Conservation (phyloP, 2,888 invertebrate genomes). For the Nomada lathburiana region DNA sequence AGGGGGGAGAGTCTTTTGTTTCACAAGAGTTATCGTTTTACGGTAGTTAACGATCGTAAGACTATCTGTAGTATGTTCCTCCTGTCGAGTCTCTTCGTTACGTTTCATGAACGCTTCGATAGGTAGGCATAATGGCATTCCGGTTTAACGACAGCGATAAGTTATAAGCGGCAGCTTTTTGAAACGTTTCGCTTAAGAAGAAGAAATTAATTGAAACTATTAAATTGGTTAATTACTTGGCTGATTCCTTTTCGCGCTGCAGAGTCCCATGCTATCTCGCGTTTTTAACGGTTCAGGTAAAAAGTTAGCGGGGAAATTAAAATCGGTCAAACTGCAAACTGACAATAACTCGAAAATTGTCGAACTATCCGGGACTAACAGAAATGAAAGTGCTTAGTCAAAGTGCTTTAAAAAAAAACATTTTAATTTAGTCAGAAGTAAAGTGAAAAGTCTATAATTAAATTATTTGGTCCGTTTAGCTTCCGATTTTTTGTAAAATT, state of each 20-base stretch:
- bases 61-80: background rate
- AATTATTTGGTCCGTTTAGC: too few relatives aligned
- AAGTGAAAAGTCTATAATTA: too few relatives aligned
- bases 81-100: background rate
- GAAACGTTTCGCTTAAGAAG: background rate
- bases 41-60: background rate
- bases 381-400: too few relatives aligned
- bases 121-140: background rate
- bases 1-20: too few relatives aligned
- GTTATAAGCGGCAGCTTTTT: background rate
- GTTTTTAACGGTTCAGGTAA: background rate
- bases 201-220: slow-evolving; percentile 15
- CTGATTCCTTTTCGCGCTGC: background rate
- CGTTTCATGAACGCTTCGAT: background rate
- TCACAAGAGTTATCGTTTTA: background rate
- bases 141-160: slow-evolving; percentile 5
- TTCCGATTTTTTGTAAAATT: too few relatives aligned
- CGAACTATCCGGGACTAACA: background rate
- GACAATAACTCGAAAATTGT: background rate
- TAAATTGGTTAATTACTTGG: background rate
- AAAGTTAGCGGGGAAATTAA: background rate
- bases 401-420: too few relatives aligned
- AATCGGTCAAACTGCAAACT: background rate
- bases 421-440: too few relatives aligned
- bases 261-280: background rate